A percentile compares a stretch with the other conserved stretches of the same genome.
Conservation (phyloP, 2,888 invertebrate species). For the Agrotis exclamationis region DNA sequence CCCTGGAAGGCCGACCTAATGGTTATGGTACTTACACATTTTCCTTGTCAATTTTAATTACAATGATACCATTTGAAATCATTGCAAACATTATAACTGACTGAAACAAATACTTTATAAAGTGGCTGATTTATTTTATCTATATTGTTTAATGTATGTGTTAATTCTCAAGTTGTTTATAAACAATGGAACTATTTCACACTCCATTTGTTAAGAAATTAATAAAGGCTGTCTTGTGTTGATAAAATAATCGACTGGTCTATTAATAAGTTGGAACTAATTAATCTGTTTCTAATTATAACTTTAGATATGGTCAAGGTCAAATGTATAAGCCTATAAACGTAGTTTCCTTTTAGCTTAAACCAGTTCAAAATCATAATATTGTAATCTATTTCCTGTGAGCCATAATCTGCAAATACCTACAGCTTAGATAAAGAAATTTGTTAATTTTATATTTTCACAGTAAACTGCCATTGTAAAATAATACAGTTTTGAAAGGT, state of each 20-base stretch:
- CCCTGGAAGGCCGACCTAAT: too few species aligned
- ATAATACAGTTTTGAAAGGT: neutral
- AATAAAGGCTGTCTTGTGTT: neutral
- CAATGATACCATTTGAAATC: constrained; percentile 36
- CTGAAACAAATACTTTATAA: constrained; percentile 28
- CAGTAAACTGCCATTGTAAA: neutral
- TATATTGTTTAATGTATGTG: constrained; percentile 24
- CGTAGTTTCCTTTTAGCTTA: neutral
- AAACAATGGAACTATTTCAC: constrained; percentile 34
- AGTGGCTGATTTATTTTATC: constrained; percentile 28
- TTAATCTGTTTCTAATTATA: too few species aligned
- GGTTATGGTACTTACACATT: neutral
- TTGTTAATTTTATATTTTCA: neutral
- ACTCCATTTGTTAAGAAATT: constrained; percentile 13
- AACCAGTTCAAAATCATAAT: neutral
- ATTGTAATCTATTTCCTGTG: constrained; percentile 2
- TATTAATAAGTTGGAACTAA: neutral
- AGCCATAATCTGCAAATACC: neutral
- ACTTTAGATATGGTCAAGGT: neutral
- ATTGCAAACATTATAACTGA: constrained; percentile 23
- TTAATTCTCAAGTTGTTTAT: constrained; percentile 10
- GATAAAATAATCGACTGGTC: neutral
- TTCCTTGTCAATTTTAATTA: constrained; percentile 35
- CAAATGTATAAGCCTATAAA: neutral
- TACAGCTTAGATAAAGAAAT: neutral